Base-by-base conservation (phyloP, 2,797 vertebrate species). In the Pipistrellus kuhlii region DNA sequence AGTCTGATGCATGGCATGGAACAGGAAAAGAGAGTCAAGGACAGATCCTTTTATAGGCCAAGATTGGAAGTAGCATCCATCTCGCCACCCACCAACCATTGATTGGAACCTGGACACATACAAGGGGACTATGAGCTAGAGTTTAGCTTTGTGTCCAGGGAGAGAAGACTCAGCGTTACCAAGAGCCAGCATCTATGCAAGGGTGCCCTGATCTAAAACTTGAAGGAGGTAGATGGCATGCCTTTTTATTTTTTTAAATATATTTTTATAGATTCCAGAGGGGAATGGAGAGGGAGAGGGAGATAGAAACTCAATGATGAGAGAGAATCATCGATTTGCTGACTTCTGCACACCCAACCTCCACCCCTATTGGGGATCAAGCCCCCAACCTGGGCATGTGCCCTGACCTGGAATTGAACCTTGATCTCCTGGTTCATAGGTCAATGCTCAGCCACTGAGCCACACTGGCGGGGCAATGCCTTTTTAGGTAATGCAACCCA, bases 31-130 rank as follows among this genome's bases (percentile, higher is more conserved):
- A 59, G 15, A 13, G 8, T 4, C 4, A 10, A 48, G 48, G 27
- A n/a, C 1, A 5, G 20, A 46, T 6, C 5, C 32, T 8, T 55
- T 11, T 2, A 18, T 1, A 2, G 32, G 13, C 51, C 10, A 13
- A 44, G n/a, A 11, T 32, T 18, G 2, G 23, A n/a, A 38, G 32
- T 0, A 18, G 11, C 7, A 0, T 0, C 38, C 5, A 1, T 25
- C 55, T 32, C 18, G 30, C 35, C 64, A 73, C 38, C 30, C 20
- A 18, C 8, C 6, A 3, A 35, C n/a, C 25, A 8, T 14, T 32
- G 4, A 32, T 14, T 27, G 59, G 32, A 71, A 46, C 9, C 0
- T 3, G 4, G 20, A 30, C 30, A 3, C 2, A 4, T 0, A 1
- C 35, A 27, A 25, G 20, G 44, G 20, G 4, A 18, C 35, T 25